Base-by-base conservation (phyloP, 2,888 invertebrate genomes). In the Petrolisthes cinctipes region DNA sequence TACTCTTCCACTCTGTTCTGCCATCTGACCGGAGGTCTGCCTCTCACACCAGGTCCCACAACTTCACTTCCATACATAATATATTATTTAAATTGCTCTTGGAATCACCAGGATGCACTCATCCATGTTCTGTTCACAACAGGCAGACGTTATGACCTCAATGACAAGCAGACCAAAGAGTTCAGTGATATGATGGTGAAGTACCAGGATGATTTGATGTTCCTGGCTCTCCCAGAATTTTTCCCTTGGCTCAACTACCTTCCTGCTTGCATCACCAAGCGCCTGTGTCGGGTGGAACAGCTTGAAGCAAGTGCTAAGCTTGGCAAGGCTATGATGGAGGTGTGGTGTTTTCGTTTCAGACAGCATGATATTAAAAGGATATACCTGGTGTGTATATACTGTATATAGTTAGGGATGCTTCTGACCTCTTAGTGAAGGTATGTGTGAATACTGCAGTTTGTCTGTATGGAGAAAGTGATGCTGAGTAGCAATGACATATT, bases 191-290 rank as follows among this genome's bases (percentile, higher is more conserved):
- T 82, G 3, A 23, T 86, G 6, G 37, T 20, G 51, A 37, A 54
- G 14, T 82, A 82, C 5, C 86, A 86, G 66, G 78, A 86, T 5
- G 54, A 86, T 57, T 3, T 76, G 51, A 14, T 14, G 1, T 11
- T 61, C 5, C 14, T 86, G 23, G 20, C 54, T 37, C 66, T 86
- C 6, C 82, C 82, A 2, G 82, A 78, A 5, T 54, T 82, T 66
- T 86, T 86, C 73, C 86, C 86, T 11, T 82, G 82, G 76, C 57
- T 86, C n/a, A 86, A 78, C 23, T 82, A 86, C 57, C 76, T 86
- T 11, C 86, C 86, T 9, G 37, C 17, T 11, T 17, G 37, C 61
- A 14, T 86, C 78, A 0, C 23, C 6, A 76, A 75, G 73, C 17
- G 20, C 3, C 75, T 86, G 37, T 66, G 56, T 17, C 66, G n/a